Base-by-base conservation (phyloP, 92 coral and sea anemone species). In the Phenganax marumi region DNA sequence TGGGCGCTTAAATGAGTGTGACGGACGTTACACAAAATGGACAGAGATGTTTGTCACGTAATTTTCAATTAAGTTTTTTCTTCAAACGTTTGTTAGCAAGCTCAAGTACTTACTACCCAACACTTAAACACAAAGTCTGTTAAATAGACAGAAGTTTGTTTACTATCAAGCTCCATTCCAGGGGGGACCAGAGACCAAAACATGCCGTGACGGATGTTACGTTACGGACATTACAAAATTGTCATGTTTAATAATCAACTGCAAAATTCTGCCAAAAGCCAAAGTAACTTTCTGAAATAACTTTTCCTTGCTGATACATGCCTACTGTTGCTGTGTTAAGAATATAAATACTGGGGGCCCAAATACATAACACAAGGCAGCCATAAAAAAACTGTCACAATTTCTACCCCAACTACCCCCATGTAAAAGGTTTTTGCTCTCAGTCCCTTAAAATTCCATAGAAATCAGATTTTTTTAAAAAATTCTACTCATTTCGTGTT, bases 11-110 rank as follows among this genome's bases (percentile, higher is more conserved):
- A n/a, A n/a, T n/a, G n/a, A n/a, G n/a, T n/a, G n/a, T n/a, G n/a
- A n/a, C n/a, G n/a, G n/a, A n/a, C n/a, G 79, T 69, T 81, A 70
- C 85, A 81, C 65, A 81, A 80, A 80, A 54, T 54, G 60, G 60
- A 54, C 60, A 54, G 17, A 54, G 60, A 54, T n/a, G 10, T 54
- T 54, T 54, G 17, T n/a, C 60, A 54, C 60, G n/a, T n/a, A n/a
- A 54, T 10, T 54, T 54, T 54, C 60, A 54, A 54, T 10, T 54
- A 54, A 54, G 17, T 54, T 54, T 54, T 54, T 10, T 54, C 60
- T 54, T 54, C 60, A 54, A 54, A 79, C 84, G 8, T 62, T 60
- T 43, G 50, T 39, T n/a, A 17, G 21, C 43, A 79, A 79, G 84
- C 64, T 79, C 58, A 79, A 62, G 64, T 79, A 68, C 21, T 79